Conservation (phyloP, 2,888 invertebrate genomes). For the Drepana falcataria region DNA sequence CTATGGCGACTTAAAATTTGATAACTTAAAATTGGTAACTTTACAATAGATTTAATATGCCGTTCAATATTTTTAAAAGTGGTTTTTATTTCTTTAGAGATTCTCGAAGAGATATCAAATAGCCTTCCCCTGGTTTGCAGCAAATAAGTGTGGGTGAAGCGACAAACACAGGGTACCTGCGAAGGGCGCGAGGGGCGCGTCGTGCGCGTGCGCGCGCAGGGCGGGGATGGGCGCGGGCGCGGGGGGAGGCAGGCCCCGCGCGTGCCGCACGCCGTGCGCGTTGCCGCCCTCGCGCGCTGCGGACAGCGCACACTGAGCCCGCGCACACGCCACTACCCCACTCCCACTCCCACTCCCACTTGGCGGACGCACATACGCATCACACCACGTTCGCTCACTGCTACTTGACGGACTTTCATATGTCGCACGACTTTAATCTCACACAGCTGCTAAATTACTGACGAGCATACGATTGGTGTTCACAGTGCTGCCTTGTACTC, state of each 20-base stretch:
- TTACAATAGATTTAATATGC: too few species aligned
- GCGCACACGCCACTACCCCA: slow-evolving; percentile 40
- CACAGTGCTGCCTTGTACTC: too few species aligned
- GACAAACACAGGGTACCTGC: slow-evolving; percentile 49
- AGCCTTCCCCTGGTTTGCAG: background rate
- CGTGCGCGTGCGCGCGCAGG: slow-evolving; percentile 83
- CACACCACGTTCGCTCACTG: slow-evolving; percentile 7
- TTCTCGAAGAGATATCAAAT: too few species aligned
- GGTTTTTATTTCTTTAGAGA: too few species aligned
- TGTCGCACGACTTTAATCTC: too few species aligned
- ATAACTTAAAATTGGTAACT: too few species aligned
- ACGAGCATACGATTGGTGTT: too few species aligned
- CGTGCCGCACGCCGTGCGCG: slow-evolving; percentile 91
- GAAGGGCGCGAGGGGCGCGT: slow-evolving; percentile 52
- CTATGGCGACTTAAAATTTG: too few species aligned
- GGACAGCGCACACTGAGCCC: slow-evolving; percentile 62
- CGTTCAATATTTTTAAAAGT: too few species aligned
- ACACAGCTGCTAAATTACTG: too few species aligned
- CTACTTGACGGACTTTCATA: too few species aligned
- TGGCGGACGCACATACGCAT: slow-evolving; percentile 13
- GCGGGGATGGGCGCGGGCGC: slow-evolving; percentile 91
- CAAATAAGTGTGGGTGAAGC: too few species aligned
- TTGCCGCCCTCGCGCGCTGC: slow-evolving; percentile 82
- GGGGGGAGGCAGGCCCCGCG: slow-evolving; percentile 89
- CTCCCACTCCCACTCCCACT: slow-evolving; percentile 37